Base-by-base conservation (phyloP, 2,888 invertebrate genomes). In the Cephalotes varians region DNA sequence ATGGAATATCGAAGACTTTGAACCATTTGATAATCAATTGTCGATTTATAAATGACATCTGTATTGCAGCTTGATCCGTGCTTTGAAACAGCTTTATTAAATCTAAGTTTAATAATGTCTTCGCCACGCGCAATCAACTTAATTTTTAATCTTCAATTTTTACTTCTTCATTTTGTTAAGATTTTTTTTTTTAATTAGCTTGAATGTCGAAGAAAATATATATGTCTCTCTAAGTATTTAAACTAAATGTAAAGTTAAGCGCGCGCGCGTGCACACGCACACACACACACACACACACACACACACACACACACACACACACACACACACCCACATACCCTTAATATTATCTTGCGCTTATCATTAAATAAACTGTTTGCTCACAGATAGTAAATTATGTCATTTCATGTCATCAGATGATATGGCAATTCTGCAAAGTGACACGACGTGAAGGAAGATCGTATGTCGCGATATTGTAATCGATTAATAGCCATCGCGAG, bases 1-100 rank as follows among this genome's bases (percentile, higher is more conserved):
- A 77, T 69, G 89, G 90, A 91, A 92, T 91, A 88, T 82, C 81
- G 84, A 84, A 85, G 83, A 84, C 83, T 87, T 56, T 44, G 7
- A 79, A 31, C 9, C 25, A 44, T 56, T 56, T 31, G 44, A 12
- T 60, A 58, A 60, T 4, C 18, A 31, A 58, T n/a, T 15, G 18
- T 62, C 28, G n/a, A 51, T 37, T 12, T 65, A 51, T 49, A 65
- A n/a, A 76, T 76, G 37, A 65, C 28, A 25, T 51, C 12, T 21
- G n/a, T 44, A 34, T 18, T 44, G 34, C 18, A 25, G 21, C 25
- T 37, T 37, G 15, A 60, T 73, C 21, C 21, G 15, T 7, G 49
- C 28, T 25, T n/a, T 37, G 3, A 37, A 71, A 15, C 37, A 18
- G 25, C 18, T 72, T 72, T 60, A 60, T 73, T 40, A 25, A 28